Conservation (phyloP, 2,797 vertebrate genomes). For the Glossophaga mutica region DNA sequence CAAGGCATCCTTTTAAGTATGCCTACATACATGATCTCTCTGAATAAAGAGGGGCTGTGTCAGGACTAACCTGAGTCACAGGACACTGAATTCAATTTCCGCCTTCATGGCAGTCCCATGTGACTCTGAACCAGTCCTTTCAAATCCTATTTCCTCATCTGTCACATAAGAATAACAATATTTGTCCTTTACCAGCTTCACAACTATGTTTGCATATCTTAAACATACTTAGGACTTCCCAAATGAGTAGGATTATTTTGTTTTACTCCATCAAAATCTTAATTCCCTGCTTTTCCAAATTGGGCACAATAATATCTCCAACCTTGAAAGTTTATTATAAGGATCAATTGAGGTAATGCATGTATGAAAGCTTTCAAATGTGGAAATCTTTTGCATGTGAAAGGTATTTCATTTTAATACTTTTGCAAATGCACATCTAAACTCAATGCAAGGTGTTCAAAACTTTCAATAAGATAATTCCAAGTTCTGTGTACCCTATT, state of each 20-base stretch:
- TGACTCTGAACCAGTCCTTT: background rate
- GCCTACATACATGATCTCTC: background rate
- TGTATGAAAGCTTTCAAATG: slow-evolving; percentile 6
- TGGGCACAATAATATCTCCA: background rate
- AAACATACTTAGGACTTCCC: slow-evolving; percentile 9
- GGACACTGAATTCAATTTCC: background rate
- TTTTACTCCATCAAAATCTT: slow-evolving; percentile 16
- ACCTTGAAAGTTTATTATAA: slow-evolving; percentile 20
- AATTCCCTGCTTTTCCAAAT: background rate
- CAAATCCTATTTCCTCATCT: background rate
- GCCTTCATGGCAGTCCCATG: background rate
- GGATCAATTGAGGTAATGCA: background rate
- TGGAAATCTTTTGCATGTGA: slow-evolving; percentile 22
- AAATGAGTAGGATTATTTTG: slow-evolving; percentile 33
- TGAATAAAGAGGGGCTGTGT: background rate
- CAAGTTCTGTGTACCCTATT: background rate
- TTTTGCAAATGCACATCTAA: slow-evolving; percentile 6
- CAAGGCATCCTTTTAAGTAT: background rate
- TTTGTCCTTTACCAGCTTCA: background rate
- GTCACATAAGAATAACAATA: background rate
- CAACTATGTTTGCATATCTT: background rate
- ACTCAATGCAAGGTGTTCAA: slow-evolving; percentile 2
- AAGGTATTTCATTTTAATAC: slow-evolving; percentile 39
- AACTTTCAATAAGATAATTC: background rate
- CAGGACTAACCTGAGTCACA: background rate